These are phyloP conservation scores for Cyanoderma ruficeps DNA, from an alignment of 2,113 vertebrate genomes.

Conservation along the genomic window DNA sequence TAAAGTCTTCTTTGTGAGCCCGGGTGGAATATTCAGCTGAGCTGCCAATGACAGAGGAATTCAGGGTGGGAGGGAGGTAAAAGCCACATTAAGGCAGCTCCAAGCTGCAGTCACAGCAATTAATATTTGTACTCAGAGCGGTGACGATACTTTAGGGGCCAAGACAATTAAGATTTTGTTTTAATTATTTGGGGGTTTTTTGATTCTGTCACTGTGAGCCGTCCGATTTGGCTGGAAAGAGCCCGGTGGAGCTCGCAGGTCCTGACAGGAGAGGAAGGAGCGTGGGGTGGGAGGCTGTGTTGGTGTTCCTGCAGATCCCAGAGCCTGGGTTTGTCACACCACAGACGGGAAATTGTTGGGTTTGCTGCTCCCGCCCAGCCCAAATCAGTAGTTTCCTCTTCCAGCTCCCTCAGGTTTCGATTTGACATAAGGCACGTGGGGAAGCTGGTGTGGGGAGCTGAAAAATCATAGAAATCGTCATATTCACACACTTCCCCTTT, in stretches of 20 bases:
- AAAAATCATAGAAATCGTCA: background rate
- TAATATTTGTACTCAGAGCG: background rate
- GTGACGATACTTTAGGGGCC: fast-evolving
- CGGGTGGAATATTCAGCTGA: background rate
- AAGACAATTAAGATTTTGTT: background rate
- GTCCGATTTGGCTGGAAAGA: background rate
- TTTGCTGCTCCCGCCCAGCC: constrained; percentile 59
- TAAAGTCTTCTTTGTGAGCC: constrained; percentile 36
- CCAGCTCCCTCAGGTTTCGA: constrained; percentile 19
- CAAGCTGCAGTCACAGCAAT: background rate
- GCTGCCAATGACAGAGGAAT: constrained; percentile 17
- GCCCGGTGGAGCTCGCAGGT: fast-evolving
- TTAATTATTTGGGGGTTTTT: background rate
- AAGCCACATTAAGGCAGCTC: background rate
- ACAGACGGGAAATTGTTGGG: constrained; percentile 68
- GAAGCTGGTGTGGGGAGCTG: background rate
- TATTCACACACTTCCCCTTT: background rate
- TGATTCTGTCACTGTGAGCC: background rate
- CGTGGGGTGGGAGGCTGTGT: fast-evolving
- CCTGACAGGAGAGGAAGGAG: background rate
- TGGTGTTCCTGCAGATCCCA: background rate
- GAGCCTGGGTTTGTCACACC: constrained; percentile 21
- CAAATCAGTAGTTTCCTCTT: constrained; percentile 66
- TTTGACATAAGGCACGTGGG: background rate
- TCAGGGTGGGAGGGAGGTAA: background rate